Percentiles rank a stretch among this genome's conserved stretches.
phyloP scores from a whole-genome alignment of 1,140 invertebrate genomes.

The Papilio dardanus region DNA sequence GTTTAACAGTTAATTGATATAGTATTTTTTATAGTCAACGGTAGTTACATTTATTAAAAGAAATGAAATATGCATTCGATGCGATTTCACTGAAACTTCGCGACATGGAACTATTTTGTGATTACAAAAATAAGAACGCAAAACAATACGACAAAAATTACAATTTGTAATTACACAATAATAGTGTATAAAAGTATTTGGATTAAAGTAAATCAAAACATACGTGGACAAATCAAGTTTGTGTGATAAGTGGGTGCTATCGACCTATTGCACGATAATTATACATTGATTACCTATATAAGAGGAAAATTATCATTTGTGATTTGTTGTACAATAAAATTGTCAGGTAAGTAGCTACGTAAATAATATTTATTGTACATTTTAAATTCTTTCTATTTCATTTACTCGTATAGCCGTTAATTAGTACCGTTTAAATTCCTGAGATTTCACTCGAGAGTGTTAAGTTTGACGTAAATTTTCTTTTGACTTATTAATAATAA shows the following conservation, averaged over 20 bases:
- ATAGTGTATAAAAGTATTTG: constrained; percentile 18
- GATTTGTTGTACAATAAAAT: constrained; percentile 48
- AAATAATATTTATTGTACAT: constrained; percentile 32
- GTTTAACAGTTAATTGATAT: neutral
- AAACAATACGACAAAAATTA: neutral
- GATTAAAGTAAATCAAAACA: constrained; percentile 41
- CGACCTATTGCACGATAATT: constrained; percentile 41
- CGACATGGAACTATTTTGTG: neutral
- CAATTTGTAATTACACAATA: constrained; percentile 15
- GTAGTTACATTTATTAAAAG: neutral
- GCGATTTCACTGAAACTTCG: neutral
- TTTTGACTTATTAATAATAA: too few species aligned
- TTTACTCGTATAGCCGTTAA: too few species aligned
- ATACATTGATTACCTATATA: constrained; percentile 42
- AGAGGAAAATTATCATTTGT: constrained; percentile 38
- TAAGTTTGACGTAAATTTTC: neutral
- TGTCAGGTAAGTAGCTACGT: constrained; percentile 49
- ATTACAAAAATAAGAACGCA: constrained; percentile 9
- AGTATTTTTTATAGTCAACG: neutral
- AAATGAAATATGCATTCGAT: neutral
- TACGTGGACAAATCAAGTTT: constrained; percentile 61
- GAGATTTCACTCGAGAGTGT: neutral
- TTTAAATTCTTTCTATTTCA: too few species aligned
- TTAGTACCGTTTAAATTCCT: too few species aligned
- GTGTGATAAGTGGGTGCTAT: constrained; percentile 50